Percentiles rank a stretch among this genome's conserved stretches.
Conservation (phyloP, 2,113 vertebrate genomes). For the Pedionomus torquatus region DNA sequence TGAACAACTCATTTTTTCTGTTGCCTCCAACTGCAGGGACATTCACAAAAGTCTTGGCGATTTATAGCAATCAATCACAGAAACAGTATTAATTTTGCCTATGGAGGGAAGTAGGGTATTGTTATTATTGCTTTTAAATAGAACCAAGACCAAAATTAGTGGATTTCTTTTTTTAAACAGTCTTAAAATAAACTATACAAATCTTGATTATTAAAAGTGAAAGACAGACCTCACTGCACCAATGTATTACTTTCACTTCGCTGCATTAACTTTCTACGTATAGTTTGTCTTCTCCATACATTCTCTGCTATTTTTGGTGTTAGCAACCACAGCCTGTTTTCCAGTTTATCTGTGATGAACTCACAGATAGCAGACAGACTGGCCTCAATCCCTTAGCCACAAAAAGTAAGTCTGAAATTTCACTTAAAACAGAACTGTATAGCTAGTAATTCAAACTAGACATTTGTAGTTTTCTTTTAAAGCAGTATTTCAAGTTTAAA, state of each 20-base stretch:
- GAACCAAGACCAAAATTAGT: neutral
- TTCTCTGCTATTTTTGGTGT: neutral
- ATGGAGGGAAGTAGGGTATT: neutral
- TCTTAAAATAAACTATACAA: neutral
- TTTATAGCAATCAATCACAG: neutral
- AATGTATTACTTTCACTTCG: neutral
- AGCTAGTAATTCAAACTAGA: neutral
- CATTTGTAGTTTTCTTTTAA: neutral
- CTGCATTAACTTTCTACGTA: neutral
- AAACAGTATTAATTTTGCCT: neutral
- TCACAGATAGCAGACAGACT: neutral
- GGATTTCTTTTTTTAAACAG: neutral
- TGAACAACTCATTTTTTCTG: neutral
- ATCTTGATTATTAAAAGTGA: neutral
- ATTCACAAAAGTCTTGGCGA: neutral
- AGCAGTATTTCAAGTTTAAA: neutral
- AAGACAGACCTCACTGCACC: neutral
- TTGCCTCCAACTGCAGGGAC: neutral
- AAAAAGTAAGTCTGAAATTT: neutral
- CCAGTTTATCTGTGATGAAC: neutral
- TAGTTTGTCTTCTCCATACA: neutral
- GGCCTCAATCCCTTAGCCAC: neutral
- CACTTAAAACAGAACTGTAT: neutral
- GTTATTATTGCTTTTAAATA: neutral
- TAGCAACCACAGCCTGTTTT: neutral